phyloP scores from a whole-genome alignment of 2,888 invertebrate genomes.

The Cryptophagus acutangulus region DNA sequence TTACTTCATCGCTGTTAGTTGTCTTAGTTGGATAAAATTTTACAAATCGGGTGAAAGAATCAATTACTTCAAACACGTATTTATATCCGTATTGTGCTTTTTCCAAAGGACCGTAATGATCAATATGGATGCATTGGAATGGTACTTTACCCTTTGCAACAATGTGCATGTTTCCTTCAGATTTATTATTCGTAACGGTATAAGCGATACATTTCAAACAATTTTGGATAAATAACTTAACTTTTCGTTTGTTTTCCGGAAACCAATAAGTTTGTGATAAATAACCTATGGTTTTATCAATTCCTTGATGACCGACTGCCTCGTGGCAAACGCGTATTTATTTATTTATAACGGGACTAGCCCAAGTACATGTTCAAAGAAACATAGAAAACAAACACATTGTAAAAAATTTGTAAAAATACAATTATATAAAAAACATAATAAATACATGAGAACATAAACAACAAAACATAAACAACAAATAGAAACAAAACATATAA shows the following conservation, averaged over 20 bases:
- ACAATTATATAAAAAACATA: no score
- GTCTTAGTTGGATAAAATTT: constrained; percentile 1
- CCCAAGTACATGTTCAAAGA: no score
- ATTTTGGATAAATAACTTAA: not conserved
- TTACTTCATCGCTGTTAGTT: not conserved
- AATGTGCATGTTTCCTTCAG: not conserved
- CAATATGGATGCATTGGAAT: constrained; percentile 1
- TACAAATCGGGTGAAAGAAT: constrained; percentile 1
- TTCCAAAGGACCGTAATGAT: constrained; percentile 4
- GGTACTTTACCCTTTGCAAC: constrained; percentile 5
- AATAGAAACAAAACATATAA: no score
- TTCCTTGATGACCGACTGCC: constrained; percentile 10
- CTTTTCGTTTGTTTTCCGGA: not conserved
- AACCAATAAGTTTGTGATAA: constrained; percentile 4
- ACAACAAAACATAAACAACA: no score
- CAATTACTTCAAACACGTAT: constrained; percentile 4
- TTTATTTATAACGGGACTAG: no score
- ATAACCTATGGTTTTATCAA: constrained; percentile 5
- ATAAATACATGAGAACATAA: no score
- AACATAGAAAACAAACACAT: no score
- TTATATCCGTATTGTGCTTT: not conserved
- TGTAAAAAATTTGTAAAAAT: no score
- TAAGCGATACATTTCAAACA: constrained; percentile 3
- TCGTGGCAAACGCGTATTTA: no score
- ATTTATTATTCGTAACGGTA: not conserved